These are phyloP conservation scores for Hydraecia micacea DNA, from an alignment of 2,888 invertebrate genomes.

Conservation along the genomic window DNA sequence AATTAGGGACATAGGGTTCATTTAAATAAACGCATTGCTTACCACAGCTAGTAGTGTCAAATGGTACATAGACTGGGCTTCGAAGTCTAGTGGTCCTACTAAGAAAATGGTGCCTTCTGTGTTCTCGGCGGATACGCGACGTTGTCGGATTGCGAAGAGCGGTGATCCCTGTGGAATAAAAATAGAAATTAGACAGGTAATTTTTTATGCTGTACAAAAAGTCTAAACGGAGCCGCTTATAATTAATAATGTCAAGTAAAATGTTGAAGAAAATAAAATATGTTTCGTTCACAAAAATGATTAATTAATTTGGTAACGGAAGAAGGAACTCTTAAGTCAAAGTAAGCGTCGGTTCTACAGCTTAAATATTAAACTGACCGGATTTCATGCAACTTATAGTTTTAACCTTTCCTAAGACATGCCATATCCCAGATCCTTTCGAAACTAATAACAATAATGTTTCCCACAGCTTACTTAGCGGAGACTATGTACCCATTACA, in stretches of 20 bases:
- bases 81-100: constrained; percentile 95
- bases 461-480: constrained; percentile 44
- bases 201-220: not conserved
- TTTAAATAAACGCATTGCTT: constrained; percentile 80
- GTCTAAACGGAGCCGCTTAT: not conserved
- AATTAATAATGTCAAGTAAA: constrained; percentile 8
- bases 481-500: constrained; percentile 47
- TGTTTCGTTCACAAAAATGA: not conserved
- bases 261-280: not conserved
- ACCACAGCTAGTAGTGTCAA: constrained; percentile 96
- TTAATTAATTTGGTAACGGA: not conserved
- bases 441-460: constrained; percentile 23
- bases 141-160: constrained; percentile 94
- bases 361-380: not conserved
- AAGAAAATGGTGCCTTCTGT: constrained; percentile 95
- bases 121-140: constrained; percentile 93
- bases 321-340: not conserved
- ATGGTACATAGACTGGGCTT: constrained; percentile 96
- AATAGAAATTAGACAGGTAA: constrained; percentile 7
- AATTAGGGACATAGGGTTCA: constrained; percentile 63
- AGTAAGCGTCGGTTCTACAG: not conserved
- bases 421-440: not conserved
- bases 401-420: not conserved
- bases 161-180: constrained; percentile 91
- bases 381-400: not conserved